Evolutionary conservation across 2,113 vertebrate genomes (phyloP).

Genomic region (Holacanthus passer): DNA sequence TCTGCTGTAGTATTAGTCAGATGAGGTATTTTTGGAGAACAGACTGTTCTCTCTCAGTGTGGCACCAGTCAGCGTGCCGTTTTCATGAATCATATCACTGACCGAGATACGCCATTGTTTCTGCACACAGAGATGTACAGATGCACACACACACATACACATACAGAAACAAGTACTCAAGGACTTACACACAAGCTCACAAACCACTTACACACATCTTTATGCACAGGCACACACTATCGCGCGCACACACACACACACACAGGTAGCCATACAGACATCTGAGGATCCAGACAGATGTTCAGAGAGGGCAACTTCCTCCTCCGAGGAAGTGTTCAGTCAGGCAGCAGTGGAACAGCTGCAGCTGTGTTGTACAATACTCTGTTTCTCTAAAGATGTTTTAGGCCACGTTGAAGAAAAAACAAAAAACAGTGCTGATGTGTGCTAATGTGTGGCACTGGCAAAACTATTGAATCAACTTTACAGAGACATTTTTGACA

Average conservation of each 20-base stretch:
- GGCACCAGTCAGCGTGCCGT: slow-evolving; percentile 75
- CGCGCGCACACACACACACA: not conserved
- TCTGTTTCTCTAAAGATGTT: not conserved
- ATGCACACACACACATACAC: not conserved
- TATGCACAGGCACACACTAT: not conserved
- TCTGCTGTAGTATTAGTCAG: slow-evolving; percentile 76
- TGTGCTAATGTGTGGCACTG: not conserved
- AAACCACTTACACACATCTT: not conserved
- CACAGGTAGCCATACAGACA: not conserved
- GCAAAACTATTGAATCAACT: not conserved
- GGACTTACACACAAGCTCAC: not conserved
- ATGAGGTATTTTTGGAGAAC: slow-evolving; percentile 78
- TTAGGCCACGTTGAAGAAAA: not conserved
- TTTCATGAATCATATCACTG: slow-evolving; percentile 80
- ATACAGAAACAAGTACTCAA: not conserved
- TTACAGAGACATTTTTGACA: not conserved
- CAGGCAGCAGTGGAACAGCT: not conserved
- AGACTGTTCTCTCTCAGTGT: slow-evolving; percentile 76
- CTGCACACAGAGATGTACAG: not conserved
- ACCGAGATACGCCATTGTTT: slow-evolving; percentile 59
- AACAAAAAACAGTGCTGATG: not conserved
- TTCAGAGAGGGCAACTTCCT: not conserved
- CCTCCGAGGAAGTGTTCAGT: not conserved
- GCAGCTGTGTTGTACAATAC: not conserved
- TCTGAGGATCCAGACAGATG: not conserved